phyloP scores from a whole-genome alignment of 2,113 vertebrate species.

The Stictonetta naevosa region DNA sequence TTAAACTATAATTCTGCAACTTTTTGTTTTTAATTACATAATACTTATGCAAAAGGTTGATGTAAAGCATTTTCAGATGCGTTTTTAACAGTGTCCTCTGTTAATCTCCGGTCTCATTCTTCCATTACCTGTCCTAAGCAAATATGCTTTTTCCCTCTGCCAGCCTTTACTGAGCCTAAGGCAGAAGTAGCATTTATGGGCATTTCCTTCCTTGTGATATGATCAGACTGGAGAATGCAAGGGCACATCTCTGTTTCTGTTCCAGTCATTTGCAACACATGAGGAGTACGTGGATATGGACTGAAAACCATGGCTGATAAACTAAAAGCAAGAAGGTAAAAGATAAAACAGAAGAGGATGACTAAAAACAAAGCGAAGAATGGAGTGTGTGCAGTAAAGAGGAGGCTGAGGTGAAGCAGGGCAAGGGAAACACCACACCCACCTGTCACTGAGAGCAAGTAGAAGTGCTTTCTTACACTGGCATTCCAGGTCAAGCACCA shows the following conservation, averaged over 20 bases:
- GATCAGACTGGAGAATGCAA: not conserved
- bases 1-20: not conserved
- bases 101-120: not conserved
- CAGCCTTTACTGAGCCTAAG: not conserved
- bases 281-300: not conserved
- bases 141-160: not conserved
- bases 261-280: not conserved
- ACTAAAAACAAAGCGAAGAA: not conserved
- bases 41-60: not conserved
- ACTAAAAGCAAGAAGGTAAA: not conserved
- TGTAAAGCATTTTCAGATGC: not conserved
- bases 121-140: not conserved
- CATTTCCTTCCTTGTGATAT: not conserved
- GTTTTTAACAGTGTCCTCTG: not conserved
- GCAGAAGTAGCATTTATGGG: not conserved
- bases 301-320: not conserved
- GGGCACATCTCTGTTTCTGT: not conserved
- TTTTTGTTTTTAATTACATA: not conserved
- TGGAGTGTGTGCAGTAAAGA: not conserved
- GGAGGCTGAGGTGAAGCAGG: not conserved
- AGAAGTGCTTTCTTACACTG: not conserved
- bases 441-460: not conserved
- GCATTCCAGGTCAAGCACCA: not conserved
- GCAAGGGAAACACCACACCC: not conserved
- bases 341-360: not conserved